Evolutionary conservation across 2,888 invertebrate genomes (phyloP).

Genomic region (Euplagia quadripunctaria): DNA sequence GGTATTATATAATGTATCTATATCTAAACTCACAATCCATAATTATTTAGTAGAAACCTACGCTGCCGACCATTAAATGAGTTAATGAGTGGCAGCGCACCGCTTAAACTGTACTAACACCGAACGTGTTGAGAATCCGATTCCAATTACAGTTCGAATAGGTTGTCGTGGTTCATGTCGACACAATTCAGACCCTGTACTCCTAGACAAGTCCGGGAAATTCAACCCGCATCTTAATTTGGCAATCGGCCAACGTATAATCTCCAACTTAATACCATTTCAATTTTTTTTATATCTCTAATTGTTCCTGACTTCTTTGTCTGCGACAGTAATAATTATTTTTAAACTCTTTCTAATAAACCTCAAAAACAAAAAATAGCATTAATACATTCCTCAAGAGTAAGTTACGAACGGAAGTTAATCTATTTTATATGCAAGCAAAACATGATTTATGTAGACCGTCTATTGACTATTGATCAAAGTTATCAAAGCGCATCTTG

Average conservation of each 20-base stretch:
- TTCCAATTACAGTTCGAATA: too few relatives aligned
- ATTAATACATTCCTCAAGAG: neutral
- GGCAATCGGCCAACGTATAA: neutral
- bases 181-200: too few relatives aligned
- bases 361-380: neutral
- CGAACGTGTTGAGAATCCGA: too few relatives aligned
- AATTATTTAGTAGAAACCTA: too few relatives aligned
- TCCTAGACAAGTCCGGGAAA: too few relatives aligned
- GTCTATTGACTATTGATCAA: conserved; percentile 14
- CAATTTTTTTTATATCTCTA: neutral
- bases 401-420: neutral
- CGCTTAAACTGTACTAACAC: too few relatives aligned
- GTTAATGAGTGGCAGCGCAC: too few relatives aligned
- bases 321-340: neutral
- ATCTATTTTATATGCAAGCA: conserved; percentile 3
- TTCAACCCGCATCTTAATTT: neutral
- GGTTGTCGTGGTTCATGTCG: too few relatives aligned
- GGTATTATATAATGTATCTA: too few relatives aligned
- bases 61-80: too few relatives aligned
- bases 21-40: too few relatives aligned
- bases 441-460: conserved; percentile 14
- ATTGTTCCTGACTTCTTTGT: neutral
- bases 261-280: neutral
- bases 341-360: neutral
- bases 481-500: conserved; percentile 20